Evolutionary conservation across 1,140 invertebrate genomes (phyloP).

Genomic region (Platorchestia sp.): DNA sequence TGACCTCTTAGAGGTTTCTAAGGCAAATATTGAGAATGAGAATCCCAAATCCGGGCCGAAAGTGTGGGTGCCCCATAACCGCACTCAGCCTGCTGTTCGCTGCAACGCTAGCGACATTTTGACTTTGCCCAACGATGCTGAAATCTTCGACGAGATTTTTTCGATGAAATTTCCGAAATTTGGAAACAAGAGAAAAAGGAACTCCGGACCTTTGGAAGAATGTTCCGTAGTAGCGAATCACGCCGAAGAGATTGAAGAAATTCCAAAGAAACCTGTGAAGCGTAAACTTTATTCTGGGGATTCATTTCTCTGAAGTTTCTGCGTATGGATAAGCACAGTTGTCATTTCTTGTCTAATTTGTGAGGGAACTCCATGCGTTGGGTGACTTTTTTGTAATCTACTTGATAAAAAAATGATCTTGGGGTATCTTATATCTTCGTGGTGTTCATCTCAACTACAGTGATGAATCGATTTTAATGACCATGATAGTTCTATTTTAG

Average conservation of each 20-base stretch:
- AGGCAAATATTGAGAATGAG: neutral
- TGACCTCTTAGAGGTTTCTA: neutral
- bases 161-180: neutral
- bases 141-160: slow-evolving; percentile 9
- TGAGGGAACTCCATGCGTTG: neutral
- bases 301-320: neutral
- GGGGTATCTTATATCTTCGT: too few species aligned
- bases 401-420: too few species aligned
- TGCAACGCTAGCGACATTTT: neutral
- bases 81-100: neutral
- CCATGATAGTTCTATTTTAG: too few species aligned
- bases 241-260: neutral
- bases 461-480: too few species aligned
- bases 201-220: neutral
- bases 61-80: neutral
- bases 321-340: neutral
- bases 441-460: too few species aligned
- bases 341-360: neutral
- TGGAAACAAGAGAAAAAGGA: neutral
- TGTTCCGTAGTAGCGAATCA: neutral
- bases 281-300: neutral
- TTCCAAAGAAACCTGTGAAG: neutral
- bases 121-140: neutral
- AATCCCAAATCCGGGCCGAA: neutral
- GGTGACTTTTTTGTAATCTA: neutral